A percentile compares a stretch with the other conserved stretches of the same genome.
These are phyloP conservation scores for Drosophila recens DNA, from an alignment of 2,888 invertebrate species.

Conservation along the genomic window DNA sequence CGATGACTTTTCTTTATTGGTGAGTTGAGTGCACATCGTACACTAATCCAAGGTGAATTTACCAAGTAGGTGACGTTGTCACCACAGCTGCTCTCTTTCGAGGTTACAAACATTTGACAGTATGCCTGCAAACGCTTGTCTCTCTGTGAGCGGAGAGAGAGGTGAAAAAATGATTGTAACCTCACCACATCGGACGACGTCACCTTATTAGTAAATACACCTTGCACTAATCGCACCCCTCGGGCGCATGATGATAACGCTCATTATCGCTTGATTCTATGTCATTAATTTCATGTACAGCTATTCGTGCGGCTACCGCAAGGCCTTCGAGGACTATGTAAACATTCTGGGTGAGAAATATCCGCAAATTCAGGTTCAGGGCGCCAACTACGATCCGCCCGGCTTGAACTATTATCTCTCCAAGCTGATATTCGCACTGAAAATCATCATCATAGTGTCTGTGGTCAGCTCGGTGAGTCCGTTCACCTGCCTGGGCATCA, in stretches of 20 bases:
- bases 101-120: too few relatives aligned
- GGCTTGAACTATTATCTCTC: conserved; percentile 93
- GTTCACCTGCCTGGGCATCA: conserved; percentile 92
- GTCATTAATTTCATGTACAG: conserved; percentile 87
- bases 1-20: conserved; percentile 95
- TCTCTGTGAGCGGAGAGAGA: too few relatives aligned
- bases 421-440: conserved; percentile 87
- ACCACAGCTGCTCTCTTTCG: too few relatives aligned
- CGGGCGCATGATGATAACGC: conserved; percentile 27
- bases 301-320: conserved; percentile 99
- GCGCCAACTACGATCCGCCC: conserved; percentile 97
- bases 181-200: too few relatives aligned
- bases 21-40: conserved; percentile 84
- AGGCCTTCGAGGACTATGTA: conserved; percentile 98
- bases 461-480: conserved; percentile 94
- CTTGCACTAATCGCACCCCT: conserved; percentile 15
- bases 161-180: too few relatives aligned
- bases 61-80: too few relatives aligned
- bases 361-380: conserved; percentile 95
- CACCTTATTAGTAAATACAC: too few relatives aligned
- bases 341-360: conserved; percentile 96
- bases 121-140: too few relatives aligned
- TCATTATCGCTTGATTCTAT: conserved; percentile 73
- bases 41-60: too few relatives aligned
- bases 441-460: conserved; percentile 94